These are phyloP conservation scores for Onychomys arenicola DNA, from an alignment of 2,797 vertebrate genomes.

Conservation along the genomic window DNA sequence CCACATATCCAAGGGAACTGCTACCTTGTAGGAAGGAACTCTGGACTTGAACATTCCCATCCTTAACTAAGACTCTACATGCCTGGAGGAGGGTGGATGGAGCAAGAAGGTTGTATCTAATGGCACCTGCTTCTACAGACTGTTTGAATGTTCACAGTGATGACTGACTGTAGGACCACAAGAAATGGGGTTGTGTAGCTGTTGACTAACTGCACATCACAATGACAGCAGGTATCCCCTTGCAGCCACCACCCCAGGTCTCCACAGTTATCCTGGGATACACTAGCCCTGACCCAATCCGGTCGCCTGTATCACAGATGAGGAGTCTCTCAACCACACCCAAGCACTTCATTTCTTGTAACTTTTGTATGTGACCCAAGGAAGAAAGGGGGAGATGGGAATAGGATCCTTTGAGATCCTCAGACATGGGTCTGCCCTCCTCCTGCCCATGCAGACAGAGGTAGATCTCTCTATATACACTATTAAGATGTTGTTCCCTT, in stretches of 20 bases:
- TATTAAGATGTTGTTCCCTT: accelerated
- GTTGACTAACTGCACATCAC: too few relatives aligned
- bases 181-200: not conserved
- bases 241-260: accelerated
- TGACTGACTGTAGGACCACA: not conserved
- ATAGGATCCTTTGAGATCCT: not conserved
- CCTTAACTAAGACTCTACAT: accelerated
- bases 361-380: not conserved
- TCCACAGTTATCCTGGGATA: too few relatives aligned
- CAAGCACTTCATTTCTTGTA: not conserved
- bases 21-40: not conserved
- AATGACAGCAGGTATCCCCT: accelerated
- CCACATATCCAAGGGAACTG: not conserved
- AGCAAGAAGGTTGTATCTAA: not conserved
- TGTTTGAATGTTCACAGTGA: not conserved
- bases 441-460: not conserved
- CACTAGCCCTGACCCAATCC: not conserved
- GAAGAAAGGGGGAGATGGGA: not conserved
- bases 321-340: not conserved
- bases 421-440: not conserved
- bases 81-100: not conserved
- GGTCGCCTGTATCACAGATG: not conserved
- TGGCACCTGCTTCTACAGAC: accelerated
- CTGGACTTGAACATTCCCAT: not conserved
- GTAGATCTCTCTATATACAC: too few relatives aligned